Percentiles rank a stretch among this genome's conserved stretches.
These are phyloP conservation scores for Narcine bancroftii DNA, from an alignment of 2,113 vertebrate species.

Conservation along the genomic window DNA sequence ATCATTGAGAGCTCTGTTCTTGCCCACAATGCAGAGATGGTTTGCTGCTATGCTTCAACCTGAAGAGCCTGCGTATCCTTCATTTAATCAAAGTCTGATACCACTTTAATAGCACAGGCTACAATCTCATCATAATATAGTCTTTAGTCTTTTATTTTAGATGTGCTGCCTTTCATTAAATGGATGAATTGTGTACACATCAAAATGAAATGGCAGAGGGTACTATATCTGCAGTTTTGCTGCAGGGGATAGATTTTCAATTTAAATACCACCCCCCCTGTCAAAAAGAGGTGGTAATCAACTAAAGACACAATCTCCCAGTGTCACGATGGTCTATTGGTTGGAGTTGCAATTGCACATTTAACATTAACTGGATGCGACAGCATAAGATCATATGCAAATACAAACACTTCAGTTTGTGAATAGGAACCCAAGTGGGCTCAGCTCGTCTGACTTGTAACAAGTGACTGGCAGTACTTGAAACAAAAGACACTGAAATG, in stretches of 20 bases:
- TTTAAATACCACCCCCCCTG: no score
- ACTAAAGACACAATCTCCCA: not conserved
- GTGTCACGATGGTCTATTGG: not conserved
- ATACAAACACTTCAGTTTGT: not conserved
- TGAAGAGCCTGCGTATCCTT: not conserved
- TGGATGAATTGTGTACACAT: not conserved
- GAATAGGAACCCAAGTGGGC: not conserved
- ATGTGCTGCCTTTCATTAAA: constrained; percentile 8
- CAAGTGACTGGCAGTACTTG: not conserved
- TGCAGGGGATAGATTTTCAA: not conserved
- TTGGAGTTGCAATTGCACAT: not conserved
- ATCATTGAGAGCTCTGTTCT: not conserved
- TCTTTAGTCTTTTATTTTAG: no score
- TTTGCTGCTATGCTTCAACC: not conserved
- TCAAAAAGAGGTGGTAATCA: not conserved
- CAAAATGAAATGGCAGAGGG: not conserved
- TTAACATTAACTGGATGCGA: not conserved
- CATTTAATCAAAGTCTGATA: not conserved
- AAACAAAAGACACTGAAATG: not conserved
- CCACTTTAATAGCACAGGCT: not conserved
- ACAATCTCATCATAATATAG: not conserved
- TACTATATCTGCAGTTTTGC: not conserved
- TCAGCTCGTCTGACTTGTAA: not conserved
- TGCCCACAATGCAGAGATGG: not conserved
- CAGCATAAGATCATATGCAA: not conserved